These are phyloP conservation scores for Struthidea cinerea DNA, from an alignment of 2,113 vertebrate genomes.

Conservation along the genomic window DNA sequence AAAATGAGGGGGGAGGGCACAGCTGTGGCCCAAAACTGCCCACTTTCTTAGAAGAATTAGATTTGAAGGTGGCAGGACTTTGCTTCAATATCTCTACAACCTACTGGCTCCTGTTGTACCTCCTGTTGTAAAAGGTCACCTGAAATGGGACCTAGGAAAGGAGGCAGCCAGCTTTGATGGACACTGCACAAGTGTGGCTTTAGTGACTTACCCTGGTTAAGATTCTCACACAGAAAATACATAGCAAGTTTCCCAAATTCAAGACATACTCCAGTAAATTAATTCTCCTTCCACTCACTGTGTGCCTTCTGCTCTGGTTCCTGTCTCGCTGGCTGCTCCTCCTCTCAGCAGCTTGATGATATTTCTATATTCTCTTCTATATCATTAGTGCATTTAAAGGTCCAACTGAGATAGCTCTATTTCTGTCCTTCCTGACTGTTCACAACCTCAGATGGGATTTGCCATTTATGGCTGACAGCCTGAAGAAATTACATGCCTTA, in stretches of 20 bases:
- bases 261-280: not conserved
- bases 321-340: not conserved
- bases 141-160: not conserved
- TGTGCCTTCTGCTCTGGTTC: not conserved
- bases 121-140: not conserved
- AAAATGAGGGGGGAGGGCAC: not conserved
- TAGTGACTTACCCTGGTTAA: not conserved
- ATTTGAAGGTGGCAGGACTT: not conserved
- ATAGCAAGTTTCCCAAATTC: not conserved
- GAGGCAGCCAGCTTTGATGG: not conserved
- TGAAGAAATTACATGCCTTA: slow-evolving; percentile 2
- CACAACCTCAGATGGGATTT: not conserved
- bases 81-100: not conserved
- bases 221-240: not conserved
- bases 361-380: not conserved
- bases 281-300: not conserved
- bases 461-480: slow-evolving; percentile 17
- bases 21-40: not conserved
- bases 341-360: not conserved
- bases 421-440: not conserved
- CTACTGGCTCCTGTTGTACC: not conserved
- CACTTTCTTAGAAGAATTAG: not conserved
- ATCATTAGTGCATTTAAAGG: not conserved
- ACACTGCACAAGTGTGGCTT: not conserved
- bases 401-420: not conserved